Conservation (phyloP, 2,797 vertebrate genomes). For the Falco rusticolus region DNA sequence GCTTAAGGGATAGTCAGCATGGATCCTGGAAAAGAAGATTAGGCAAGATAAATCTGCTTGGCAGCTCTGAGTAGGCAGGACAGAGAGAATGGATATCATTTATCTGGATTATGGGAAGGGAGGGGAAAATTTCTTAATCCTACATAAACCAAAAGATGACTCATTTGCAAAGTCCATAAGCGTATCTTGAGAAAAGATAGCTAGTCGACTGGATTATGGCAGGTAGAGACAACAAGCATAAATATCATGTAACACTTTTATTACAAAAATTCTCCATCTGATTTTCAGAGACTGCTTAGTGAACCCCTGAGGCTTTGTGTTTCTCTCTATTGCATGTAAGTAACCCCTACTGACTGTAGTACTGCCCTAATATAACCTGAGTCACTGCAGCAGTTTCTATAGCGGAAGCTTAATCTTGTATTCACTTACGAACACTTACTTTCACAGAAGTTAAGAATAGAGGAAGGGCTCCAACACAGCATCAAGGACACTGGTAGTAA, state of each 20-base stretch:
- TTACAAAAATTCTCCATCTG: background rate
- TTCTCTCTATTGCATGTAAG: background rate
- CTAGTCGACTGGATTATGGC: background rate
- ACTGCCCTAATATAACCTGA: background rate
- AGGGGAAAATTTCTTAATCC: constrained; percentile 18
- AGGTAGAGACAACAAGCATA: background rate
- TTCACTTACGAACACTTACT: background rate
- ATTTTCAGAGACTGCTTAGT: background rate
- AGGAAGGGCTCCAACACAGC: background rate
- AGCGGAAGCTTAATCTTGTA: background rate
- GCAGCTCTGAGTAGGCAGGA: constrained; percentile 18
- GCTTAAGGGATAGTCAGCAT: constrained; percentile 49
- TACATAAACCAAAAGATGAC: constrained; percentile 5
- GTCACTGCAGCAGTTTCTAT: background rate
- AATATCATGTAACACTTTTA: background rate
- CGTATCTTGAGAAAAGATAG: background rate
- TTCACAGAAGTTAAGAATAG: background rate
- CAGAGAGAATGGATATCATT: background rate
- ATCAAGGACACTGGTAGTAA: background rate
- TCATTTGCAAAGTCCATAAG: constrained; percentile 36
- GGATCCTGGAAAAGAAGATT: constrained; percentile 53
- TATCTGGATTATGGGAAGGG: constrained; percentile 17
- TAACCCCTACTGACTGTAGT: background rate
- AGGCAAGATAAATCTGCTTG: constrained; percentile 41
- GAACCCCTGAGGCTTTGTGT: background rate